Percentiles rank a stretch among this genome's conserved stretches.
These are phyloP conservation scores for Thumatha senex DNA, from an alignment of 2,888 invertebrate species.

Conservation along the genomic window DNA sequence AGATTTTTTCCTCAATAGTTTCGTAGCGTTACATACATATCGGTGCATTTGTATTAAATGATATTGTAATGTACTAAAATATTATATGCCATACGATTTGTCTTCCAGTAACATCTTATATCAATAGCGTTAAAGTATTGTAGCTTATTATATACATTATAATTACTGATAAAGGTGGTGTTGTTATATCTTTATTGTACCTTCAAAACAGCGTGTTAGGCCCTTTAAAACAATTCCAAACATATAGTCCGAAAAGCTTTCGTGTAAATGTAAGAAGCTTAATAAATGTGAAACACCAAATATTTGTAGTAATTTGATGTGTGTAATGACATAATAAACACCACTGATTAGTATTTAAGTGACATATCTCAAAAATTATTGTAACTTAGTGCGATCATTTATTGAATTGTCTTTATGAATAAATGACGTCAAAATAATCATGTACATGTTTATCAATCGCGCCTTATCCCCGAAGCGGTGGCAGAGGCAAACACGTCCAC, in stretches of 20 bases:
- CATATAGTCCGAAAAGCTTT: constrained; percentile 2
- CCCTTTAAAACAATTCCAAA: constrained; percentile 10
- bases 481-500: too few relatives aligned
- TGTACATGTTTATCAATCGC: too few relatives aligned
- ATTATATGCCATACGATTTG: constrained; percentile 84
- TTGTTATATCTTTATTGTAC: constrained; percentile 47
- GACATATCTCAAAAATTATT: constrained; percentile 81
- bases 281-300: constrained; percentile 23
- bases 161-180: constrained; percentile 66
- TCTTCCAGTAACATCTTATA: constrained; percentile 83
- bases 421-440: constrained; percentile 79
- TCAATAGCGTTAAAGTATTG: constrained; percentile 79
- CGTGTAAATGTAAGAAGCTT: constrained; percentile 11
- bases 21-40: constrained; percentile 73
- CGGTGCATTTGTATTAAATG: constrained; percentile 77
- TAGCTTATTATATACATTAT: constrained; percentile 80
- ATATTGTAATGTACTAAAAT: constrained; percentile 68
- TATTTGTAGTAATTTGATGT: constrained; percentile 21
- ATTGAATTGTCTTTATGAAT: constrained; percentile 83
- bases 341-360: constrained; percentile 73
- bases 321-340: constrained; percentile 55
- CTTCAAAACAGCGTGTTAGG: constrained; percentile 7
- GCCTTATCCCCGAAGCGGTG: too few relatives aligned
- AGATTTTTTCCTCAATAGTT: constrained; percentile 72
- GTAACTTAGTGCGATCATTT: constrained; percentile 82